A percentile compares a stretch with the other conserved stretches of the same genome.
Conservation (phyloP, 2,113 vertebrate genomes). For the Mastomys natalensis region DNA sequence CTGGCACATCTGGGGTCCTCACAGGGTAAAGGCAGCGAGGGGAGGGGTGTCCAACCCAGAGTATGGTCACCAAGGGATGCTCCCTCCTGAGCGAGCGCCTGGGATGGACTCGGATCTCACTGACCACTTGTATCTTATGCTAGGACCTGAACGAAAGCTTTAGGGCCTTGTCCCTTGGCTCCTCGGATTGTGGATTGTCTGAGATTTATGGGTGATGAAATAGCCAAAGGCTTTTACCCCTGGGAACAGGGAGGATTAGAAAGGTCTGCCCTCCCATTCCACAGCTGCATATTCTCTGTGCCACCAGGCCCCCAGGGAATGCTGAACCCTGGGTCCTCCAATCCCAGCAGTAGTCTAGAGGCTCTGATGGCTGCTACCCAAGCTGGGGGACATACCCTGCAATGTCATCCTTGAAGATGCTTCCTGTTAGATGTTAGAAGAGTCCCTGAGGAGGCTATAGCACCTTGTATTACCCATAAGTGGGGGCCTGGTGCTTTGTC, state of each 20-base stretch:
- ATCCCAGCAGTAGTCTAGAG: not conserved
- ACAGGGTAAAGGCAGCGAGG: not conserved
- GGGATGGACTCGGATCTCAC: rapidly evolving
- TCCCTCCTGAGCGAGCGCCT: not conserved
- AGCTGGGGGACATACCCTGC: rapidly evolving
- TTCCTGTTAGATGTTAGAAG: not conserved
- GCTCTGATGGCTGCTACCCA: rapidly evolving
- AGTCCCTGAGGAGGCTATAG: rapidly evolving
- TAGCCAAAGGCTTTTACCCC: no score
- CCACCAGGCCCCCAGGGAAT: not conserved
- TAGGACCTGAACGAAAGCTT: no score
- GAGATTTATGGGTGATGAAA: not conserved
- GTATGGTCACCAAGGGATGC: rapidly evolving
- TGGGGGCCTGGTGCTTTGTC: no score
- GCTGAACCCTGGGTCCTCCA: not conserved
- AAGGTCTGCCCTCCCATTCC: not conserved
- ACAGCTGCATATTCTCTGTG: not conserved
- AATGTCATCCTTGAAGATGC: not conserved
- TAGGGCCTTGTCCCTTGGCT: no score
- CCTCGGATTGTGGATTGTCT: not conserved
- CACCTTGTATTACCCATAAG: rapidly evolving
- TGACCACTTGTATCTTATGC: rapidly evolving
- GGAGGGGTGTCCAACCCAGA: not conserved
- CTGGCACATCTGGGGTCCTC: not conserved
- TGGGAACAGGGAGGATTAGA: rapidly evolving